phyloP scores from a whole-genome alignment of 2,113 vertebrate genomes.

The Gobius niger region DNA sequence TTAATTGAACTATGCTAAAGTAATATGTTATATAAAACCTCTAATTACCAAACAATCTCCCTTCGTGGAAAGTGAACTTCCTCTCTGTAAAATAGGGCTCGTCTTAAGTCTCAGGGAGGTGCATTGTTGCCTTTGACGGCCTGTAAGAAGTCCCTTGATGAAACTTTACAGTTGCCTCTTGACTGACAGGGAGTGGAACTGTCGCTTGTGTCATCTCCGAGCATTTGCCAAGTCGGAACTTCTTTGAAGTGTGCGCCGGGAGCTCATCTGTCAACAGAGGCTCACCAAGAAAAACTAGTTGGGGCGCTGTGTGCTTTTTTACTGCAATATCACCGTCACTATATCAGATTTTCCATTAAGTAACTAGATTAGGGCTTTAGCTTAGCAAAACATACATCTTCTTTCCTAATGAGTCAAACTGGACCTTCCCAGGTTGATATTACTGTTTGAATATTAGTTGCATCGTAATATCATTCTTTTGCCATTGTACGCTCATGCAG shows the following conservation, averaged over 20 bases:
- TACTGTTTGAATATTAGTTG: too few relatives aligned
- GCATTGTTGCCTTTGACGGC: conserved; percentile 37
- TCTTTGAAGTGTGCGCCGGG: conserved; percentile 49
- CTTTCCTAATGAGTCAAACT: too few relatives aligned
- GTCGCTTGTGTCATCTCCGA: conserved; percentile 36
- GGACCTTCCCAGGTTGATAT: too few relatives aligned
- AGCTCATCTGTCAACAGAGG: conserved; percentile 47
- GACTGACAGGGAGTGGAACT: conserved; percentile 48
- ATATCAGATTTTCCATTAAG: not conserved
- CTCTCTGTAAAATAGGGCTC: not conserved
- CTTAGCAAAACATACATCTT: too few relatives aligned
- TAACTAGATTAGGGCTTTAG: not conserved
- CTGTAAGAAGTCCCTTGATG: conserved; percentile 19
- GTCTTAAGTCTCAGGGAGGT: conserved; percentile 11
- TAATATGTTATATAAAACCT: not conserved
- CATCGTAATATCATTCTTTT: not conserved
- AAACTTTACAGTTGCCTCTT: conserved; percentile 5
- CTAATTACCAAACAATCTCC: conserved; percentile 1
- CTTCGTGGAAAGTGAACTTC: not conserved
- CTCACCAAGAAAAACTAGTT: conserved; percentile 64
- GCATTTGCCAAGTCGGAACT: conserved; percentile 46
- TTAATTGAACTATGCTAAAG: not conserved
- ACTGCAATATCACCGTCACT: conserved; percentile 2
- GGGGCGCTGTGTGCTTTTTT: conserved; percentile 22
- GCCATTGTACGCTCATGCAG: not conserved